A percentile compares a stretch with the other conserved stretches of the same genome.
These are phyloP conservation scores for Mimachlamys varia DNA, from an alignment of 2,888 invertebrate species.

Conservation along the genomic window DNA sequence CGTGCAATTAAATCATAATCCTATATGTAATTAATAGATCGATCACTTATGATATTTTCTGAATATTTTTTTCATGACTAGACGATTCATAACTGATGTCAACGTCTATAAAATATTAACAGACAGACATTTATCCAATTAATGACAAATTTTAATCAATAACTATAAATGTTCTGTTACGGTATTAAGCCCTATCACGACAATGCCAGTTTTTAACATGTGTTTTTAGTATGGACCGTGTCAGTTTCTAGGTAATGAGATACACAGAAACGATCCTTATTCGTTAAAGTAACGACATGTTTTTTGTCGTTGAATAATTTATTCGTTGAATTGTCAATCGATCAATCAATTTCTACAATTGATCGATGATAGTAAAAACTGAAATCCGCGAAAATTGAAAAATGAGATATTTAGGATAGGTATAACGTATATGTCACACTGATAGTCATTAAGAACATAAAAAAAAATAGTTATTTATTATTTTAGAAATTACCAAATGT, in stretches of 20 bases:
- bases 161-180: not conserved
- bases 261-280: not conserved
- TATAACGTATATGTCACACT: not conserved
- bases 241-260: not conserved
- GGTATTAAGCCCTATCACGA: not conserved
- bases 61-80: not conserved
- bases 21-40: not conserved
- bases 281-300: not conserved
- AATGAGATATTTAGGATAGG: not conserved
- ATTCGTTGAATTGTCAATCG: not conserved
- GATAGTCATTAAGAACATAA: not conserved
- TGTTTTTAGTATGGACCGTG: not conserved
- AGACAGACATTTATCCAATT: not conserved
- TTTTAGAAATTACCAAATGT: not conserved
- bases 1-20: not conserved
- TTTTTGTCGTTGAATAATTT: not conserved
- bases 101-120: not conserved
- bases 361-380: not conserved
- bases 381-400: not conserved
- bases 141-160: not conserved
- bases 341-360: not conserved
- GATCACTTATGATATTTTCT: constrained; percentile 15
- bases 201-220: not conserved
- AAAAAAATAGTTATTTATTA: not conserved
- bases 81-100: not conserved